These are phyloP conservation scores for Parnassius orleans DNA, from an alignment of 2,888 invertebrate species.

Conservation along the genomic window DNA sequence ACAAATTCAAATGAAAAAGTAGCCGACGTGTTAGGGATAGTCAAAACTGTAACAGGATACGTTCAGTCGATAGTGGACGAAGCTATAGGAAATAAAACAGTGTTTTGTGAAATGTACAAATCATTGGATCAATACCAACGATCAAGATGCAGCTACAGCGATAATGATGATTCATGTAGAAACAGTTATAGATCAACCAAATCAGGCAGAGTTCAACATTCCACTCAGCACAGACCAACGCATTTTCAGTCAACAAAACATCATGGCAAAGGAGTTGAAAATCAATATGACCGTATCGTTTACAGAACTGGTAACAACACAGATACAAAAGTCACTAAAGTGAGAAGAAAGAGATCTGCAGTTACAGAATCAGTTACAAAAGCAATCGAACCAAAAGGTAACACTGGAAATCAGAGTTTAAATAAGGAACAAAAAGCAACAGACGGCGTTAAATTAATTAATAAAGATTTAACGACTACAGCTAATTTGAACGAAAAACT, in stretches of 20 bases:
- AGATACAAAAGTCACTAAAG: conserved; percentile 1
- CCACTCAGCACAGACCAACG: conserved; percentile 50
- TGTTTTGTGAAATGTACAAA: conserved; percentile 48
- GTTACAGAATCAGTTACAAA: background rate
- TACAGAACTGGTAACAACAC: conserved; percentile 30
- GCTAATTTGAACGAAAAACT: background rate
- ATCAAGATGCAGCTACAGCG: conserved; percentile 33
- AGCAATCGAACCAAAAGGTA: background rate
- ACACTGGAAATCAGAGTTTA: background rate
- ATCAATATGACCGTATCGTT: conserved; percentile 10
- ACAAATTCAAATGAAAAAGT: conserved; percentile 5
- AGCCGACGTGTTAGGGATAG: conserved; percentile 45
- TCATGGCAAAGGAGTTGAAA: conserved; percentile 3
- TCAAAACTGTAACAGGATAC: conserved; percentile 43
- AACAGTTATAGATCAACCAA: conserved; percentile 44
- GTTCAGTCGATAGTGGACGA: conserved; percentile 42
- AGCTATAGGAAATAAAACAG: conserved; percentile 46
- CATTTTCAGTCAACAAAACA: conserved; percentile 44
- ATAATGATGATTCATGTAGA: conserved; percentile 33
- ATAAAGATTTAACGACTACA: background rate
- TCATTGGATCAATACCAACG: conserved; percentile 44
- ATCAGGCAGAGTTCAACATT: conserved; percentile 39
- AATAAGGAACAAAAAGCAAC: background rate
- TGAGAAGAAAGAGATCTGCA: conserved; percentile 17
- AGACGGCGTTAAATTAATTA: background rate